Evolutionary conservation across 2,888 invertebrate species (phyloP).

Genomic region (Teinopalpus imperialis): DNA sequence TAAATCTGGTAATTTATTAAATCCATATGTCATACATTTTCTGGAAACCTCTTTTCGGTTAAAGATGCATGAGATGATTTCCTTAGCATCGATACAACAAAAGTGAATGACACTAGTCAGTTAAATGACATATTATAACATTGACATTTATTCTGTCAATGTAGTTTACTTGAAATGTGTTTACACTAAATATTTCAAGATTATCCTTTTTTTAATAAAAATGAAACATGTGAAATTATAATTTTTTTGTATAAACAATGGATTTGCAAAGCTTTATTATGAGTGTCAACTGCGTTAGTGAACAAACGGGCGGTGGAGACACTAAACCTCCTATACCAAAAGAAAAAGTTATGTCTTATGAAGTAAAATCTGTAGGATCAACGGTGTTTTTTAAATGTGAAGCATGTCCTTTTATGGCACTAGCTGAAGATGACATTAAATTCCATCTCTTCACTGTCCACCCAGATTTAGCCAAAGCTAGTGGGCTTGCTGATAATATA

Average conservation of each 20-base stretch:
- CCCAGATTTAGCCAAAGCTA: constrained; percentile 72
- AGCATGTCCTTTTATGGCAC: constrained; percentile 78
- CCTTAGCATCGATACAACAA: too few relatives aligned
- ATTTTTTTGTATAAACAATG: constrained; percentile 34
- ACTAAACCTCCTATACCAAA: constrained; percentile 46
- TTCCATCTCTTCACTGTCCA: constrained; percentile 77
- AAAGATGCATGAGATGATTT: too few relatives aligned
- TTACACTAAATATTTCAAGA: too few relatives aligned
- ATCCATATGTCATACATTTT: too few relatives aligned
- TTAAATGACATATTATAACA: too few relatives aligned
- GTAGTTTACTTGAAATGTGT: constrained; percentile 3
- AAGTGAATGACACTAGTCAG: too few relatives aligned
- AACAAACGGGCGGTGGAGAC: constrained; percentile 38
- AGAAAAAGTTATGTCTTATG: constrained; percentile 73
- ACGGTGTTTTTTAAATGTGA: constrained; percentile 79
- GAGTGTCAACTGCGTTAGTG: constrained; percentile 44
- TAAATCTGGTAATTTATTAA: too few relatives aligned
- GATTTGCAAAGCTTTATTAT: constrained; percentile 50
- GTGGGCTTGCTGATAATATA: constrained; percentile 76
- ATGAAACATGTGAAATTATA: constrained; percentile 11
- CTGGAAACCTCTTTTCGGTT: too few relatives aligned
- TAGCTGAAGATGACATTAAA: constrained; percentile 77
- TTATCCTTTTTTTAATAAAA: constrained; percentile 1
- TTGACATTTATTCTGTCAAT: constrained; percentile 1
- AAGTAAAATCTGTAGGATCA: constrained; percentile 73